Evolutionary conservation across 2,888 invertebrate genomes (phyloP), one percentile per base, ranked within the genome.

Genomic region (Malachius bipustulatus): DNA sequence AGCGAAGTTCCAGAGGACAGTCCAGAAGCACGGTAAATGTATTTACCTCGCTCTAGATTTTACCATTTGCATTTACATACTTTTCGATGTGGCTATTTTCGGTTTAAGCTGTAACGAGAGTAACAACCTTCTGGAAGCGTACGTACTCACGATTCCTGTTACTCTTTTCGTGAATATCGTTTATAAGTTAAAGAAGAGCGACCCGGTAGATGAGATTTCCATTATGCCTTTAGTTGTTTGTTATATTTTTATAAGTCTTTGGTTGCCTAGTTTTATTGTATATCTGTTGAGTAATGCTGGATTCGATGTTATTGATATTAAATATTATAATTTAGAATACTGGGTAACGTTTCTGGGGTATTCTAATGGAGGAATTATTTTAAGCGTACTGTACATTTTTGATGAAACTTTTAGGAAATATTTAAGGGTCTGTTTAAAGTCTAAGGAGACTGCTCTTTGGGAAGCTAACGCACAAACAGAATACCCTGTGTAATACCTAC

Each of bases 141-240:
- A 19, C n/a, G 6, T 19, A n/a, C 24, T 19, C 6, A 19, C 24
- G n/a, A 19, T 19, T 8, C 24, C 24, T 19, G 24, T 19, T 6
- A 19, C n/a, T 8, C n/a, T 19, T 8, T 19, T 19, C 24, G 24
- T 19, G 6, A 19, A 19, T n/a, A 19, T 19, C 6, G 24, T 19
- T n/a, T 19, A 19, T 19, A 19, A 19, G 24, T 19, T 19, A 19
- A 19, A 19, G 24, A 19, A 19, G n/a, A 19, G 24, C n/a, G 24
- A 19, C n/a, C 24, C 24, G n/a, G n/a, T 19, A 8, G 24, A 19
- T 19, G 24, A 19, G n/a, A 8, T 19, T 6, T 19, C 24, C n/a
- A 19, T 19, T 8, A 19, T 19, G 24, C 24, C 24, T 19, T n/a
- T 19, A 19, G 24, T 19, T 19, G 6, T 19, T 6, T 19, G 24